Conservation (phyloP, 2,888 invertebrate species). For the Homarus gammarus region DNA sequence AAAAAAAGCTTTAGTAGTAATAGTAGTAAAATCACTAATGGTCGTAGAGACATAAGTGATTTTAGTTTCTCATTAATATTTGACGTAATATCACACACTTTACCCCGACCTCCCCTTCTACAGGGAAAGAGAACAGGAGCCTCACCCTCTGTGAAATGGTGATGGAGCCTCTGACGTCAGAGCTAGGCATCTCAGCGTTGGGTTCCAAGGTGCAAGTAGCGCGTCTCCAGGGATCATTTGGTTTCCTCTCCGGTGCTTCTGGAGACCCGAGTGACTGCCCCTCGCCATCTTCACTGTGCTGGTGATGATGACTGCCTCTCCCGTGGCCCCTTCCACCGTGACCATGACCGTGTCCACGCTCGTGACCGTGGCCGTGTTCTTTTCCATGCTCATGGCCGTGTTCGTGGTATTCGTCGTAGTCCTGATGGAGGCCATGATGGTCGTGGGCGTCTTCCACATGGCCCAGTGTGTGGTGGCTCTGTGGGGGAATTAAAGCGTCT, state of each 20-base stretch:
- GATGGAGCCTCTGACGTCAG: not conserved
- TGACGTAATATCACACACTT: too few relatives aligned
- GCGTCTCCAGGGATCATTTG: not conserved
- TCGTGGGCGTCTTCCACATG: not conserved
- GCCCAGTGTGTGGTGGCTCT: not conserved
- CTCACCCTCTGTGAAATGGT: conserved; percentile 24
- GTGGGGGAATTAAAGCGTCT: too few relatives aligned
- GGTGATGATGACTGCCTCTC: not conserved
- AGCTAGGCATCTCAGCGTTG: not conserved
- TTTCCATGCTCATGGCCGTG: not conserved
- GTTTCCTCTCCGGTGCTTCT: too few relatives aligned
- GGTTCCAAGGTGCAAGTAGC: not conserved
- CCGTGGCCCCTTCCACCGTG: not conserved
- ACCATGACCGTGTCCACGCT: conserved; percentile 10
- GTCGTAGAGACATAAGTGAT: too few relatives aligned
- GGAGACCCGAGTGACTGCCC: not conserved
- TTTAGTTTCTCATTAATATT: too few relatives aligned
- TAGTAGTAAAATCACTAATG: too few relatives aligned
- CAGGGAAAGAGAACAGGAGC: too few relatives aligned
- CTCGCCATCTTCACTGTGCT: not conserved
- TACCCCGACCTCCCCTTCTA: too few relatives aligned
- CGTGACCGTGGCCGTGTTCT: not conserved
- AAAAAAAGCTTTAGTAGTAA: too few relatives aligned
- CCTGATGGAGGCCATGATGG: not conserved
- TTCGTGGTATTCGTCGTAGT: not conserved